Conservation (phyloP, 2,113 vertebrate genomes). For the Gallinago media region DNA sequence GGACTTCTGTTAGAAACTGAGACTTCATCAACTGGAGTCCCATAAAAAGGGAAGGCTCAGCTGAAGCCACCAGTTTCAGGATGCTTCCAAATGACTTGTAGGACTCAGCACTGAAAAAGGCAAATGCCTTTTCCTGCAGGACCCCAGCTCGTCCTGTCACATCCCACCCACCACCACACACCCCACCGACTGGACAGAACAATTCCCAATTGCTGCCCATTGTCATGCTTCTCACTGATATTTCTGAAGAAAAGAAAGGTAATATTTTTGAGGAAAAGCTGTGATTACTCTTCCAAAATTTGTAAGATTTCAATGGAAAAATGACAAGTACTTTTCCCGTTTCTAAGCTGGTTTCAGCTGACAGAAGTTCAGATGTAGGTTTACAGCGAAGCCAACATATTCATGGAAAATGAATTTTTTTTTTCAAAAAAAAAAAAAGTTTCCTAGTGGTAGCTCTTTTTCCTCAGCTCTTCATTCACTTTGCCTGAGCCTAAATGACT, state of each 20-base stretch:
- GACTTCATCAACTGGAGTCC: neutral
- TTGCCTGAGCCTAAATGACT: neutral
- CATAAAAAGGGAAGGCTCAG: neutral
- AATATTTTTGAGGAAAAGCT: neutral
- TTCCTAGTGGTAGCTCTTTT: neutral
- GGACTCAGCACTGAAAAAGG: neutral
- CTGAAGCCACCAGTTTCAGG: neutral
- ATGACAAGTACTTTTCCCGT: neutral
- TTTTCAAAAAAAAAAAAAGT: neutral
- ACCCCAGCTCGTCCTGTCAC: neutral
- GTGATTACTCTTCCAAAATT: neutral
- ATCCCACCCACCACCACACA: neutral
- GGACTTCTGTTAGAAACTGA: neutral
- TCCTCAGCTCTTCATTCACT: slow-evolving; percentile 29
- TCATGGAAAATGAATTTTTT: slow-evolving; percentile 20
- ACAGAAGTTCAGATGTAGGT: neutral
- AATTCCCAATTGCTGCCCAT: neutral
- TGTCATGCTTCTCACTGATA: neutral
- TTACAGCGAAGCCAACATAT: neutral
- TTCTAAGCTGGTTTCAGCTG: neutral
- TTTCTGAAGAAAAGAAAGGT: neutral
- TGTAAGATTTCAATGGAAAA: neutral
- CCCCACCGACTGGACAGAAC: neutral
- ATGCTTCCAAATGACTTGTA: neutral
- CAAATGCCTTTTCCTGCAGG: neutral